These are phyloP conservation scores for Erythrolamprus reginae DNA, from an alignment of 2,113 vertebrate species.

Conservation along the genomic window DNA sequence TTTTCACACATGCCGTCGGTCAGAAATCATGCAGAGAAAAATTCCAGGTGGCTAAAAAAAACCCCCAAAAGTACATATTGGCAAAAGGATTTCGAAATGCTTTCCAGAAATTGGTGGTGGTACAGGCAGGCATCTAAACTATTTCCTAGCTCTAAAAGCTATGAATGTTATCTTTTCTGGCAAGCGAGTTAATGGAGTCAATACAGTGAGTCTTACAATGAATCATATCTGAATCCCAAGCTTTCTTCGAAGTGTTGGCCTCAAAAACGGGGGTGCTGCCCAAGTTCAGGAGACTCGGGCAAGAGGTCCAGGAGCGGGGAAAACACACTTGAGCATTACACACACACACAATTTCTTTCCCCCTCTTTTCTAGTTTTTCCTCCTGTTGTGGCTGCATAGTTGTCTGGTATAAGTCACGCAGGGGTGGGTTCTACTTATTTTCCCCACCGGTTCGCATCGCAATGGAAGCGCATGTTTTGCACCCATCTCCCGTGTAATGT, in stretches of 20 bases:
- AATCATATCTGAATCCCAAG: background rate
- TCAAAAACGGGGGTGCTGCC: background rate
- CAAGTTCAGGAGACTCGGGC: background rate
- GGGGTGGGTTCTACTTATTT: too few relatives aligned
- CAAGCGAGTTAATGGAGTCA: background rate
- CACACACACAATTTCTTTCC: background rate
- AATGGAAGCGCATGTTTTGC: too few relatives aligned
- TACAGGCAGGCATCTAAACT: background rate
- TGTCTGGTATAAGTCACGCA: background rate
- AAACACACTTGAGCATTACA: background rate
- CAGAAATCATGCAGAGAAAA: background rate
- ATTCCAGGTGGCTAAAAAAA: background rate
- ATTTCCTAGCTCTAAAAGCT: background rate
- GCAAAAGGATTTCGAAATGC: background rate
- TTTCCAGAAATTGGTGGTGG: background rate
- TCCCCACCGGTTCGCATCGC: too few relatives aligned
- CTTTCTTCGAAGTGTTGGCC: background rate
- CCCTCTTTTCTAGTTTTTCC: background rate
- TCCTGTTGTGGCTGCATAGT: background rate
- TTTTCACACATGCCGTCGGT: background rate
- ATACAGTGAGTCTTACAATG: background rate
- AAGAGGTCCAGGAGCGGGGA: background rate
- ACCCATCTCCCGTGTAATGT: too few relatives aligned
- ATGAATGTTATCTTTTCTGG: slow-evolving; percentile 42
- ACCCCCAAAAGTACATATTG: background rate